Base-by-base conservation (phyloP, 2,888 invertebrate species). In the Anagyrus pseudococci region DNA sequence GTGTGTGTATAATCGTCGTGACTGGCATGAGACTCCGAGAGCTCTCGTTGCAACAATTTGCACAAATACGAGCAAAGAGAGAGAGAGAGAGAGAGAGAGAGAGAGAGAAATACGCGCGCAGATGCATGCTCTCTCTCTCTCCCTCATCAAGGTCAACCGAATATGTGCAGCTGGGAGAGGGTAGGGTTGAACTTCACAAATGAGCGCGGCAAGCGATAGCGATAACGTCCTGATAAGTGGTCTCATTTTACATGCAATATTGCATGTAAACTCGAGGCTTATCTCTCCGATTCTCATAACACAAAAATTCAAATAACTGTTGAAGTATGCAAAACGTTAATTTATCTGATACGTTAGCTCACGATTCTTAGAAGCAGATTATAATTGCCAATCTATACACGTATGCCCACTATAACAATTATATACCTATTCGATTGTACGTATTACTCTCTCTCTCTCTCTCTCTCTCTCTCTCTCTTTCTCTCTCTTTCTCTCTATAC, bases 171-270 rank as follows among this genome's bases (percentile, higher is more conserved):
- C 13, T n/a, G 41, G n/a, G 17, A 7, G 6, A 41, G 17, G 17
- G 6, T 41, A 41, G 6, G 17, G n/a, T 41, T 41, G 17, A 41
- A 17, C 41, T 41, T 17, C 2, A 41, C 17, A 17, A 41, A 15
- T 7, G 4, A 10, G 10, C 19, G 33, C 23, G 25, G 13, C 22
- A 19, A 46, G 40, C 23, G 41, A 20, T 60, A 48, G 37, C 29
- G 54, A 47, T 48, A 54, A 48, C 48, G 13, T 29, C 4, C n/a
- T 26, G 41, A 48, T 48, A 26, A 41, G 29, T 54, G 29, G 10
- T 53, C 46, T 53, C 40, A 44, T 19, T 41, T 48, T 43, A 55
- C 48, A 41, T 22, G 40, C 46, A 47, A 37, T 22, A 41, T 40
- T 46, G 25, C 44, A 43, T 49, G 15, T 29, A 48, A 22, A 33